Conservation (phyloP, 23 tunicate genomes). For the Aplidium turbinatum region DNA sequence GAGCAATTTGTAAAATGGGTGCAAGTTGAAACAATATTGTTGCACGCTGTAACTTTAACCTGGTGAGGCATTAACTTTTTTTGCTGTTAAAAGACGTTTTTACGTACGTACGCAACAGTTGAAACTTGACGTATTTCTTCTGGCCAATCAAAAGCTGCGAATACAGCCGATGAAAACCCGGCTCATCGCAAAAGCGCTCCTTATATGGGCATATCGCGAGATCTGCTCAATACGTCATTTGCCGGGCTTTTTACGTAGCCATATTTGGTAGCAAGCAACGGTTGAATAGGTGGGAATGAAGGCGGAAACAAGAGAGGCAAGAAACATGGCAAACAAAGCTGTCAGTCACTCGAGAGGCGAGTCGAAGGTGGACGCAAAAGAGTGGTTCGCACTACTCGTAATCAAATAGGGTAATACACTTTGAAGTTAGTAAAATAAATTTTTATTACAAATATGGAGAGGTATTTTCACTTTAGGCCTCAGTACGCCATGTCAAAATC, state of each 20-base stretch:
- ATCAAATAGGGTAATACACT: too few relatives aligned
- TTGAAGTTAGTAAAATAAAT: too few relatives aligned
- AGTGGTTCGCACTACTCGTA: too few relatives aligned
- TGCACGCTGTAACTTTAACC: too few relatives aligned
- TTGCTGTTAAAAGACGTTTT: too few relatives aligned
- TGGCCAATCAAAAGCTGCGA: constrained; percentile 20
- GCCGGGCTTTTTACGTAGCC: constrained; percentile 31
- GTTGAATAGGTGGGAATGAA: constrained; percentile 34
- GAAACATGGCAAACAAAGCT: constrained; percentile 53
- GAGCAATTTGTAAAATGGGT: too few relatives aligned
- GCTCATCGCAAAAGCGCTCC: constrained; percentile 35
- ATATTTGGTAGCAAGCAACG: constrained; percentile 34
- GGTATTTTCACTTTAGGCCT: neutral
- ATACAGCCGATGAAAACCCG: constrained; percentile 17
- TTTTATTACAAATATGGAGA: too few relatives aligned
- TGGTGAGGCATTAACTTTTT: too few relatives aligned
- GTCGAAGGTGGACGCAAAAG: neutral
- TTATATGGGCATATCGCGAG: constrained; percentile 32
- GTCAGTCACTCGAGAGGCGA: neutral
- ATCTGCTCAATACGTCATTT: constrained; percentile 24
- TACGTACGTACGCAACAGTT: too few relatives aligned
- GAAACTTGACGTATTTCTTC: too few relatives aligned
- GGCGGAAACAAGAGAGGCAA: constrained; percentile 44
- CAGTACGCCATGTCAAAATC: too few relatives aligned
- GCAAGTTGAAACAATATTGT: too few relatives aligned